Percentiles rank a stretch among this genome's conserved stretches.
Conservation (phyloP, 2,888 invertebrate species). For the Eurytoma adleriae region DNA sequence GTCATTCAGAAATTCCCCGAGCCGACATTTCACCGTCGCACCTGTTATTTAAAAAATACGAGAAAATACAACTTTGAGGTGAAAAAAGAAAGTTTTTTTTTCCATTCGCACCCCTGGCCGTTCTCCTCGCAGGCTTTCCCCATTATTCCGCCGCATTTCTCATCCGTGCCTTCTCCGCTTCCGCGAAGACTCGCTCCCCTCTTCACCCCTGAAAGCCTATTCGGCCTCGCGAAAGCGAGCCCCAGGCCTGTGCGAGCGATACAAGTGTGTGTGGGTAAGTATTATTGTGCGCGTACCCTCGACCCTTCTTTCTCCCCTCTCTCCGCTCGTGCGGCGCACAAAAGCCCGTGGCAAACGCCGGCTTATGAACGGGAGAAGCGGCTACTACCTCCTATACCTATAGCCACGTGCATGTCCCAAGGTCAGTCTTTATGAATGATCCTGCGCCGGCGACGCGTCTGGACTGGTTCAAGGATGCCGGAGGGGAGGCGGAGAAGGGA, state of each 20-base stretch:
- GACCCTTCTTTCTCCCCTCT: conserved; percentile 37
- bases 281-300: conserved; percentile 22
- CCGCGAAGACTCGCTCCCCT: not conserved
- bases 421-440: conserved; percentile 46
- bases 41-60: too few species aligned
- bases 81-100: too few species aligned
- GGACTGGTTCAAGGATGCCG: not conserved
- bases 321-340: not conserved
- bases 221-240: not conserved
- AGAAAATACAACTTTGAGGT: too few species aligned
- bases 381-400: not conserved
- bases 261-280: not conserved
- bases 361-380: conserved; percentile 1
- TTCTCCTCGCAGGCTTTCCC: too few species aligned
- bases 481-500: not conserved
- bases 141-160: not conserved
- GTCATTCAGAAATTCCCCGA: too few species aligned
- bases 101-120: too few species aligned
- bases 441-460: conserved; percentile 10
- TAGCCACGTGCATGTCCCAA: conserved; percentile 16
- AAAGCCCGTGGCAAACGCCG: not conserved
- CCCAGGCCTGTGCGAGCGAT: not conserved
- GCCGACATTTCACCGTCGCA: too few species aligned
- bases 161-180: not conserved
- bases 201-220: not conserved